These are phyloP conservation scores for Apamea crenata DNA, from an alignment of 2,888 invertebrate species.

Conservation along the genomic window DNA sequence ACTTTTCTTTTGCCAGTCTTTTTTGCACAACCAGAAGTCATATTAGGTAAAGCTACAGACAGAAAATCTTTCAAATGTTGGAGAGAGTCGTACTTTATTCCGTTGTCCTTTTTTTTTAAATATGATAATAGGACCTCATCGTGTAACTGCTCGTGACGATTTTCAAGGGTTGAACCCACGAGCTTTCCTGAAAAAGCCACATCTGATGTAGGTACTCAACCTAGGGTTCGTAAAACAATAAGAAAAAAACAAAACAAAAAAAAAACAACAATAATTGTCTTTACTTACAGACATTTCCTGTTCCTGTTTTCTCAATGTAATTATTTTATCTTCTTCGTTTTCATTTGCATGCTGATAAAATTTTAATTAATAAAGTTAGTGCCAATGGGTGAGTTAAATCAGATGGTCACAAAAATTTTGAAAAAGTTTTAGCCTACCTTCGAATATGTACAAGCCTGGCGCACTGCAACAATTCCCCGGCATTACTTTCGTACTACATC, in stretches of 20 bases:
- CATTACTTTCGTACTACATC: background rate
- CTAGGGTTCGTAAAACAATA: background rate
- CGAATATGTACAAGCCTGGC: background rate
- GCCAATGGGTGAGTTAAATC: conserved; percentile 32
- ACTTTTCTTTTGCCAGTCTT: background rate
- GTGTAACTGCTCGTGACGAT: background rate
- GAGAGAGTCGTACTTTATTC: background rate
- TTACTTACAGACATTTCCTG: conserved; percentile 22
- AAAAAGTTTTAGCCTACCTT: background rate
- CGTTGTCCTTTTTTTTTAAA: background rate
- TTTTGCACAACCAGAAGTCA: background rate
- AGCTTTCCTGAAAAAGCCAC: conserved; percentile 24
- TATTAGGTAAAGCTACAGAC: background rate
- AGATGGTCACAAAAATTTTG: background rate
- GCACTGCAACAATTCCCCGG: background rate
- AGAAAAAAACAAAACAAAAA: background rate
- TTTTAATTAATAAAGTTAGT: conserved; percentile 21
- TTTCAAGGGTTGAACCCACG: background rate
- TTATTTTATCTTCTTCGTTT: conserved; percentile 10
- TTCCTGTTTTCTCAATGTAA: background rate
- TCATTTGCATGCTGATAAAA: conserved; percentile 17
- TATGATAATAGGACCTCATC: background rate
- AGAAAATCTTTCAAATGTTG: background rate
- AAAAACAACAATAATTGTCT: background rate
- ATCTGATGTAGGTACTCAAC: background rate